Evolutionary conservation across 2,797 vertebrate species (phyloP).

Genomic region (Enoplosus armatus): DNA sequence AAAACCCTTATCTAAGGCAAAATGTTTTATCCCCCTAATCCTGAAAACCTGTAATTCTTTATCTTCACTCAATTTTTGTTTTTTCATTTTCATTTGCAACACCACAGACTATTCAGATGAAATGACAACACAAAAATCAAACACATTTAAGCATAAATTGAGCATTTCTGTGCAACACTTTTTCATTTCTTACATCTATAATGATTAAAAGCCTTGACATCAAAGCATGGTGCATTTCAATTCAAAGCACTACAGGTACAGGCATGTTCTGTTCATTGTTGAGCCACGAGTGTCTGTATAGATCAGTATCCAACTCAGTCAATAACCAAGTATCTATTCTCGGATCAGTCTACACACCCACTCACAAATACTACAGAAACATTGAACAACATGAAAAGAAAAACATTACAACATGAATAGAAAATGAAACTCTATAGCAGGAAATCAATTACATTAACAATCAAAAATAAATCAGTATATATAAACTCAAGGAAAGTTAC

Average conservation of each 20-base stretch:
- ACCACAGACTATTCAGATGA: conserved; percentile 14
- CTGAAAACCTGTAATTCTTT: conserved; percentile 39
- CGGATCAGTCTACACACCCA: conserved; percentile 28
- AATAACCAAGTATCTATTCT: conserved; percentile 16
- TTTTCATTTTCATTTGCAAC: conserved; percentile 26
- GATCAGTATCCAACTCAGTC: conserved; percentile 6
- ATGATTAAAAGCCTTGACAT: conserved; percentile 28
- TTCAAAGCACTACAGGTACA: conserved; percentile 25
- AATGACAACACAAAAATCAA: conserved; percentile 20
- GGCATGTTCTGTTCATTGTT: conserved; percentile 30
- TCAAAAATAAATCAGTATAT: conserved; percentile 22
- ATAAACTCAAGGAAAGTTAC: conserved; percentile 14
- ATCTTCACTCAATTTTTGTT: conserved; percentile 38
- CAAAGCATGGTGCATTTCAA: conserved; percentile 51
- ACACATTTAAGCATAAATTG: conserved; percentile 13
- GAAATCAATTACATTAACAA: conserved; percentile 7
- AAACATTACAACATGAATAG: not conserved
- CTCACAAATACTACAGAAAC: conserved; percentile 31
- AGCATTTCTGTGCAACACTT: conserved; percentile 43
- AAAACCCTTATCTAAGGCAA: conserved; percentile 34
- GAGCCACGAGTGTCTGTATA: conserved; percentile 29
- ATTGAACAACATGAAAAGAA: conserved; percentile 32
- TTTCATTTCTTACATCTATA: conserved; percentile 29
- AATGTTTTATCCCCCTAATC: conserved; percentile 41
- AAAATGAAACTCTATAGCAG: conserved; percentile 36